Evolutionary conservation across 2,888 invertebrate genomes (phyloP), one percentile per base, ranked within the genome.

Genomic region (Cynaeus angustus): DNA sequence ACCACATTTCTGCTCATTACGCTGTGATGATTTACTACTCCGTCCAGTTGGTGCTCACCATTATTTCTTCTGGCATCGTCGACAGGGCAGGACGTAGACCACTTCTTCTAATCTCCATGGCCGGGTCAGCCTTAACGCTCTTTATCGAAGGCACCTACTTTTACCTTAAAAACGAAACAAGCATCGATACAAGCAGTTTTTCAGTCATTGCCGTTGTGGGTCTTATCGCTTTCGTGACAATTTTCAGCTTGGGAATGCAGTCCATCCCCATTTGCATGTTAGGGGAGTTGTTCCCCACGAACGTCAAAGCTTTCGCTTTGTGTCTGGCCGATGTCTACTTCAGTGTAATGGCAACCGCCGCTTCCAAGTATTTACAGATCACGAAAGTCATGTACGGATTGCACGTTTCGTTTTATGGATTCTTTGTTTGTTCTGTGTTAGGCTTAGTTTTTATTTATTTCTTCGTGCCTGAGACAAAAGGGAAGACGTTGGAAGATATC

Each of bases 391-490:
- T 82, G 3, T 88, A 86, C 68, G 90, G 89, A 45, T 88, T 90
- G 76, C 89, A 90, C 81, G 87, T 89, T 77, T 89, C 90, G 71
- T 92, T 92, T 82, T 89, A 89, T 85, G 88, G 89, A 75, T 92
- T 91, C 82, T 86, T 89, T 0, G 79, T 85, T 10, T 89, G 88
- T 79, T 90, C 90, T 9, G 81, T 89, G 16, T 66, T 90, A 62
- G 91, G 91, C 0, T 84, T 91, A 55, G 82, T 89, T 72, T 91
- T 89, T 82, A 89, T 91, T 78, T 75, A 87, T 56, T 81, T 88
- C 14, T 83, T 88, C 73, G 87, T 92, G 12, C 91, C 92, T 0
- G 92, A 92, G 84, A 92, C 92, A 1, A 92, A 91, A 81, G 91
- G 91, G 65, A 91, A 91, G 78, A 91, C 91, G 1, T 87, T 92